Evolutionary conservation across 2,888 invertebrate genomes (phyloP).

Genomic region (Tribolium freemani): DNA sequence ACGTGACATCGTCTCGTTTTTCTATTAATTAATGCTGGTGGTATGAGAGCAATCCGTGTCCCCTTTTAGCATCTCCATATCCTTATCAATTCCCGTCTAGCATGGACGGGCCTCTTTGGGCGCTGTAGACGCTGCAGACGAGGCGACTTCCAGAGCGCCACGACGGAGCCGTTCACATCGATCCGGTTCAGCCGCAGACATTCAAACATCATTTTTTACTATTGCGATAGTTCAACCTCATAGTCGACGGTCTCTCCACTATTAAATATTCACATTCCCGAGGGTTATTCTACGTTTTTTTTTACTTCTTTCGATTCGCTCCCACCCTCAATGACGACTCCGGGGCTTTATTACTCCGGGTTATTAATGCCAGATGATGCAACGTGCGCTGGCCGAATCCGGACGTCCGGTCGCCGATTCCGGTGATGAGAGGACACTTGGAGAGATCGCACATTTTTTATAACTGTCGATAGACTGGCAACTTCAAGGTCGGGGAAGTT

Average conservation of each 20-base stretch:
- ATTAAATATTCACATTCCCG: slow-evolving; percentile 38
- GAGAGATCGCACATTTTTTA: not conserved
- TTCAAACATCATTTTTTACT: slow-evolving; percentile 62
- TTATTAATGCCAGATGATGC: slow-evolving; percentile 5
- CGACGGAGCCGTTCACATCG: slow-evolving; percentile 67
- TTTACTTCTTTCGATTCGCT: not conserved
- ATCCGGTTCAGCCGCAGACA: slow-evolving; percentile 62
- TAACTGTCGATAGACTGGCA: not conserved
- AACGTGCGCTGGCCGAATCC: slow-evolving; percentile 2
- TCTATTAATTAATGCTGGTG: too few relatives aligned
- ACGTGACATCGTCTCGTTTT: too few relatives aligned
- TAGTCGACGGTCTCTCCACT: slow-evolving; percentile 37
- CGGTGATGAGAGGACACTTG: not conserved
- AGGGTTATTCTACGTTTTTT: slow-evolving; percentile 7
- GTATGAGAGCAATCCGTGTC: not conserved
- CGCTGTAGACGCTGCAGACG: slow-evolving; percentile 59
- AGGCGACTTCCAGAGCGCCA: slow-evolving; percentile 62
- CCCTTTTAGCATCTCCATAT: not conserved
- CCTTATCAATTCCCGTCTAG: slow-evolving; percentile 9
- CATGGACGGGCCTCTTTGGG: slow-evolving; percentile 24
- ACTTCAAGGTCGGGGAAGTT: not conserved
- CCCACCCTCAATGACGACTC: not conserved
- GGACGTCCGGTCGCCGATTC: slow-evolving; percentile 9
- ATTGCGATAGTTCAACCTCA: slow-evolving; percentile 54
- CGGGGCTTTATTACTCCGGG: not conserved